A percentile compares a stretch with the other conserved stretches of the same genome.
phyloP scores from a whole-genome alignment of 2,888 invertebrate genomes.

The Limnephilus marmoratus region DNA sequence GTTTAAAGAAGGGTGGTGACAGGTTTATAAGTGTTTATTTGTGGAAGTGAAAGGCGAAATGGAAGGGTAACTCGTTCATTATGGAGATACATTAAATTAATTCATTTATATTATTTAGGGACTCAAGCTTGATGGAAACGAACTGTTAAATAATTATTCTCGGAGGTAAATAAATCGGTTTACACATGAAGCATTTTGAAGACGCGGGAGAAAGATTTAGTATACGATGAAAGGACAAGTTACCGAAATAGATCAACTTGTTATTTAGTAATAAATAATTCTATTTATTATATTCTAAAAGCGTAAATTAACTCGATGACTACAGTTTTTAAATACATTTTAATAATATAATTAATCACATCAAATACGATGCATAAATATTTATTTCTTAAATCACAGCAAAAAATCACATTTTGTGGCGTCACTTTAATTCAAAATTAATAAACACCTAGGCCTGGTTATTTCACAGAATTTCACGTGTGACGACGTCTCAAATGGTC shows the following conservation, averaged over 20 bases:
- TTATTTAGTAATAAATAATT: not conserved
- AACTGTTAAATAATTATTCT: not conserved
- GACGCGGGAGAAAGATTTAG: not conserved
- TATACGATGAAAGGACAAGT: not conserved
- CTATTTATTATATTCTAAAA: not conserved
- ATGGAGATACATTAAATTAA: conserved; percentile 26
- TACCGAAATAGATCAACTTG: not conserved
- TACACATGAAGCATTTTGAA: not conserved
- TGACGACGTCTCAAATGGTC: too few species aligned
- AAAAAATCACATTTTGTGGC: too few species aligned
- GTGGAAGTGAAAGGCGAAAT: conserved; percentile 29
- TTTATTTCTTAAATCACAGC: too few species aligned
- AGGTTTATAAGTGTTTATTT: conserved; percentile 55
- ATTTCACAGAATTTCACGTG: too few species aligned
- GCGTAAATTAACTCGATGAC: not conserved
- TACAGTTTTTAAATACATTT: not conserved
- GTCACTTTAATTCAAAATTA: too few species aligned
- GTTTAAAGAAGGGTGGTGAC: conserved; percentile 47
- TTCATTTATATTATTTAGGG: not conserved
- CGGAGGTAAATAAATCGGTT: not conserved
- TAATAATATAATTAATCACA: too few species aligned
- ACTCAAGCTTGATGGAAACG: not conserved
- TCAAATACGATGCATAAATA: not conserved
- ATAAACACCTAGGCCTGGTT: too few species aligned
- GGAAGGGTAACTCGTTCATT: conserved; percentile 34